These are phyloP conservation scores for Podarcis lilfordi DNA, from an alignment of 2,797 vertebrate genomes.

Conservation along the genomic window DNA sequence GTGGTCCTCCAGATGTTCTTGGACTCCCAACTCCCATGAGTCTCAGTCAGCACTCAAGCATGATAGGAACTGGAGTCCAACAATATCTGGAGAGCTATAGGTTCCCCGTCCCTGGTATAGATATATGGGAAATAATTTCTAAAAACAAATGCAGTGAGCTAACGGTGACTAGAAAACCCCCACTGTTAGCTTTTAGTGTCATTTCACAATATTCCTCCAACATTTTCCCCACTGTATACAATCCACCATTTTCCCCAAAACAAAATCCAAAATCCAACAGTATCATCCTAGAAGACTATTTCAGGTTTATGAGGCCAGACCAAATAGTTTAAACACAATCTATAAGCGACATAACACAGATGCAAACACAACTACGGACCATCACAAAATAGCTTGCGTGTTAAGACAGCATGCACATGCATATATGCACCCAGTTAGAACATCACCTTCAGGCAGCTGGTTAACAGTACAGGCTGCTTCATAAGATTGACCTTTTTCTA, in stretches of 20 bases:
- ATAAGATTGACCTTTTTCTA: slow-evolving; percentile 76
- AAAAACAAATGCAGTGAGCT: neutral
- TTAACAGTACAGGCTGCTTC: slow-evolving; percentile 71
- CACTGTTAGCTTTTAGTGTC: neutral
- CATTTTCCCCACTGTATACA: neutral
- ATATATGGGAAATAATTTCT: neutral
- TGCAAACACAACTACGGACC: slow-evolving; percentile 23
- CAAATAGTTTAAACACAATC: neutral
- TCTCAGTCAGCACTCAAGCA: too few species aligned
- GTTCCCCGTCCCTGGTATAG: too few species aligned
- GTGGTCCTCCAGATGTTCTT: too few species aligned
- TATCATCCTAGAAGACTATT: neutral
- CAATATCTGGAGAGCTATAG: too few species aligned
- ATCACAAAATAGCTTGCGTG: slow-evolving; percentile 51
- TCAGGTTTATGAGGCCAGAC: neutral
- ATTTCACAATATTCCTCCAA: neutral
- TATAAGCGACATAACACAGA: slow-evolving; percentile 17
- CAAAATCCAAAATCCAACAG: neutral
- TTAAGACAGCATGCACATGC: slow-evolving; percentile 67
- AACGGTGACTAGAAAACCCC: neutral
- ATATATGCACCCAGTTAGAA: slow-evolving; percentile 70
- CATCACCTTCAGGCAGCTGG: slow-evolving; percentile 71
- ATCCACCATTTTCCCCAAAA: neutral
- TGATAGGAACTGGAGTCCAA: too few species aligned
- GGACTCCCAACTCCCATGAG: too few species aligned